Evolutionary conservation across 2,113 vertebrate genomes (phyloP), one percentile per base, ranked within the genome.

Genomic region (Trogon melanurus): DNA sequence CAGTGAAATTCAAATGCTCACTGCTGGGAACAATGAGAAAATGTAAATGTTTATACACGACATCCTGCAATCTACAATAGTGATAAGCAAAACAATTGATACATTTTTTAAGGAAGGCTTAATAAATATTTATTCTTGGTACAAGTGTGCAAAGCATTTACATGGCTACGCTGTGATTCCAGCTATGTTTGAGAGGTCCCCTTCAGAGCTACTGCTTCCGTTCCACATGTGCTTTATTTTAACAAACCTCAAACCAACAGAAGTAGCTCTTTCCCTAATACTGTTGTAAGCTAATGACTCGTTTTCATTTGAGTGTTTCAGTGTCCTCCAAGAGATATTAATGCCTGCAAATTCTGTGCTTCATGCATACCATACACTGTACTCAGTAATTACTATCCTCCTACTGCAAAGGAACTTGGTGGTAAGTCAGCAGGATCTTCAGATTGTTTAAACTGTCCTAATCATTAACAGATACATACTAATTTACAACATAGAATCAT

Each of bases 71-170:
- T 85, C 95, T 93, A 53, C 41, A 38, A 16, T 11, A 74, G 36
- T 44, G 66, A 91, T 86, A 82, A 91, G 75, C 26, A 88, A 86
- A 89, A 85, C 47, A 66, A 79, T 75, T 83, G 51, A 66, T 53
- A 38, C 32, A 32, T 85, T 90, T 71, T 71, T 91, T 20, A 85
- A 78, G 48, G 56, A 88, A 88, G 41, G 47, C 38, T 88, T 91
- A 70, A 70, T 85, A 96, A 91, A 85, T 94, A 93, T 91, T 91
- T 93, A 82, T 58, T 88, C 64, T 78, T 56, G 32, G 60, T 78
- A 88, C 51, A 41, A 44, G 61, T 6, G 22, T 85, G 56, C 50
- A 79, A 82, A 79, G 56, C 10, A 22, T 81, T 73, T 80, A 70
- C 54, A 69, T 45, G 38, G 32, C n/a, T 85, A 6, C 62, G 22